These are phyloP conservation scores for Corythornis leucogaster DNA, from an alignment of 2,797 vertebrate species.

Conservation along the genomic window DNA sequence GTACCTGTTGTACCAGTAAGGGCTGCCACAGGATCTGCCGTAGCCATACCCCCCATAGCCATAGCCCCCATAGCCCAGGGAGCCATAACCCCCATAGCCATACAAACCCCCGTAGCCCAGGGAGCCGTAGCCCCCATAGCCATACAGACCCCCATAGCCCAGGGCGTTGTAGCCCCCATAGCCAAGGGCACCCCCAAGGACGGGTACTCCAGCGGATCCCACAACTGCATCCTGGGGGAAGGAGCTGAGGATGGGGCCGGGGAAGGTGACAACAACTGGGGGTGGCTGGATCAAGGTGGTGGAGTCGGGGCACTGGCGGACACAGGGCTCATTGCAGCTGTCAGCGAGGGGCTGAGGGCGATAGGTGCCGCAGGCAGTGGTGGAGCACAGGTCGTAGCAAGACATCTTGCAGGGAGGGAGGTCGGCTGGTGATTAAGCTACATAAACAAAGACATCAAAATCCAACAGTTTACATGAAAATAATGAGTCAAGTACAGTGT, in stretches of 20 bases:
- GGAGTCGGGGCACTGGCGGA: neutral
- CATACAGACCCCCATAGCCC: neutral
- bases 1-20: neutral
- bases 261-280: neutral
- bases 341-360: neutral
- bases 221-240: neutral
- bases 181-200: neutral
- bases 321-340: neutral
- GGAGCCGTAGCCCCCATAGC: neutral
- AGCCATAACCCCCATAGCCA: neutral
- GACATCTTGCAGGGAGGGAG: neutral
- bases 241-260: neutral
- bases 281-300: neutral
- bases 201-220: neutral
- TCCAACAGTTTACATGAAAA: neutral
- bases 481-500: accelerated
- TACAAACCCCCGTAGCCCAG: neutral
- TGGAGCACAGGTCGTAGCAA: neutral
- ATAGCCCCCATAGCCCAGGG: neutral
- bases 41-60: neutral
- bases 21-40: neutral
- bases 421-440: neutral
- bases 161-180: neutral
- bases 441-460: neutral
- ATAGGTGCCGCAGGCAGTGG: no score